These are phyloP conservation scores for Heteromurus nitidus DNA, from an alignment of 2,888 invertebrate species.

Conservation along the genomic window DNA sequence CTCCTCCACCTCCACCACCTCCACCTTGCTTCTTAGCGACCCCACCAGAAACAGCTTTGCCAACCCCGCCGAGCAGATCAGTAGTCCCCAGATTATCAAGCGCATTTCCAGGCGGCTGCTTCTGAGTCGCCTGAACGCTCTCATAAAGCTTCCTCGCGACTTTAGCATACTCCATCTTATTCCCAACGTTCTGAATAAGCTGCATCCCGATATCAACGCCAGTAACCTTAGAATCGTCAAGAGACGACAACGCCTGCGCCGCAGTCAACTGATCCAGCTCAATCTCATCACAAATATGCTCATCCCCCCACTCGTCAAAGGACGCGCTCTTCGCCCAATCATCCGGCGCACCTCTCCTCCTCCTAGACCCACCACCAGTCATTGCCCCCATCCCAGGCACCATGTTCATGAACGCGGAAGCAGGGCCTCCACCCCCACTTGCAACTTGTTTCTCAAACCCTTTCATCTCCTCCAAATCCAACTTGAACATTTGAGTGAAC, in stretches of 20 bases:
- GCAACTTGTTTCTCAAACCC: neutral
- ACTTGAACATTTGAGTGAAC: neutral
- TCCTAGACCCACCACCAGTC: neutral
- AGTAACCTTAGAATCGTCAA: neutral
- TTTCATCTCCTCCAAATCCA: neutral
- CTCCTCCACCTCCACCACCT: constrained; percentile 8
- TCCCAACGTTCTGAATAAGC: neutral
- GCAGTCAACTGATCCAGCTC: neutral
- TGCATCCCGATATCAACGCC: constrained; percentile 28
- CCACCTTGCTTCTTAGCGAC: neutral
- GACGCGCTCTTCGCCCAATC: neutral
- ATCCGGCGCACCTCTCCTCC: constrained; percentile 2
- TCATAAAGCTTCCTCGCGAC: constrained; percentile 7
- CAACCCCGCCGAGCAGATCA: constrained; percentile 1
- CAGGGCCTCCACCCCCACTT: neutral
- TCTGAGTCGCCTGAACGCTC: neutral
- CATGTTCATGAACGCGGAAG: neutral
- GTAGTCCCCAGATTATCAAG: neutral
- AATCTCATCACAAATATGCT: constrained; percentile 19
- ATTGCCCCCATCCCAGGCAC: neutral
- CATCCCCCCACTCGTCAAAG: constrained; percentile 12
- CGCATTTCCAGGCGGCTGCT: constrained; percentile 1
- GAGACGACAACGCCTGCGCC: constrained; percentile 3
- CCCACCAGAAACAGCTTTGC: neutral
- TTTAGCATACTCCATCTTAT: neutral